These are phyloP conservation scores for Gobionotothen gibberifrons DNA, from an alignment of 2,797 vertebrate species.

Conservation along the genomic window DNA sequence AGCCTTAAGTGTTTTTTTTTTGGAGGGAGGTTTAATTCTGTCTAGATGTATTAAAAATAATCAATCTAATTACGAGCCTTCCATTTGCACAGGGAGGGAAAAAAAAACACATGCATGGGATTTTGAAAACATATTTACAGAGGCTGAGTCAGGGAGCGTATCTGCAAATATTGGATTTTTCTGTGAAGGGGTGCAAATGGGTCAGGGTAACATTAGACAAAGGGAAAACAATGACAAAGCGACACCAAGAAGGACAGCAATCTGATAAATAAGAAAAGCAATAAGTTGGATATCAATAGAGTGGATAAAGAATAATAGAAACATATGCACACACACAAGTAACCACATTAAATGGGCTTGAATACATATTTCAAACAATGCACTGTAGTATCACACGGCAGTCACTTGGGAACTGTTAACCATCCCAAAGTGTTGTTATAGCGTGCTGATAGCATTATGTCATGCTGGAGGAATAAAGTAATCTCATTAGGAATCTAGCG, in stretches of 20 bases:
- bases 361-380: conserved; percentile 28
- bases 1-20: conserved; percentile 60
- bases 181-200: conserved; percentile 75
- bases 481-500: conserved; percentile 23
- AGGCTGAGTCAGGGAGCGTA: conserved; percentile 71
- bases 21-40: conserved; percentile 53
- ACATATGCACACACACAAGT: conserved; percentile 16
- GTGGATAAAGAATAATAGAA: conserved; percentile 43
- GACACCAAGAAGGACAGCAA: conserved; percentile 41
- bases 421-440: conserved; percentile 10
- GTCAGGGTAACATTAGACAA: conserved; percentile 74
- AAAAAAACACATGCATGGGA: conserved; percentile 71
- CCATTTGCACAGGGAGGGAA: conserved; percentile 60
- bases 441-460: conserved; percentile 16
- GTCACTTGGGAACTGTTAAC: conserved; percentile 6
- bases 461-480: conserved; percentile 17
- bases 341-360: conserved; percentile 18
- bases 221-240: conserved; percentile 68
- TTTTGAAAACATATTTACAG: conserved; percentile 80
- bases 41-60: conserved; percentile 74
- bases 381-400: conserved; percentile 11
- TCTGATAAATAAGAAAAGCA: conserved; percentile 69
- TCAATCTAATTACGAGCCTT: conserved; percentile 79
- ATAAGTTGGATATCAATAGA: conserved; percentile 66
- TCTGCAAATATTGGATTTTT: conserved; percentile 80